Conservation (phyloP, 2,113 vertebrate species). For the Blennius ocellaris region DNA sequence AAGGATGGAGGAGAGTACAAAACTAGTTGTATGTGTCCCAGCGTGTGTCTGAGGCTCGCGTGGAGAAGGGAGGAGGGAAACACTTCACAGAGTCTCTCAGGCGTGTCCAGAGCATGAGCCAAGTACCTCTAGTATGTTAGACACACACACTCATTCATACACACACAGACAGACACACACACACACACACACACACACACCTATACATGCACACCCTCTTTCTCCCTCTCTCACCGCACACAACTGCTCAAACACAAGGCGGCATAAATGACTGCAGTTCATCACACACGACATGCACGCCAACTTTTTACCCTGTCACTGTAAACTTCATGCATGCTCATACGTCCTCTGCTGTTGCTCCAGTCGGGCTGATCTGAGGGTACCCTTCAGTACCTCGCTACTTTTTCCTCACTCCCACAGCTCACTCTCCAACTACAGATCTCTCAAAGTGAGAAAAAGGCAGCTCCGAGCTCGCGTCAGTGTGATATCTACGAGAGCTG, state of each 20-base stretch:
- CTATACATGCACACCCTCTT: constrained; percentile 34
- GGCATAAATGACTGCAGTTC: constrained; percentile 10
- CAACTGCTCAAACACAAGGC: constrained; percentile 2
- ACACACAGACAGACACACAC: constrained; percentile 17
- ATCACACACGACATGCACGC: constrained; percentile 16
- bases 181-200: constrained; percentile 41
- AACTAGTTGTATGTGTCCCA: constrained; percentile 71
- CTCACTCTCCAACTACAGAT: constrained; percentile 21
- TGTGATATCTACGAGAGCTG: constrained; percentile 27
- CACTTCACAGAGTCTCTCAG: constrained; percentile 72
- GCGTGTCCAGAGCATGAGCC: constrained; percentile 76
- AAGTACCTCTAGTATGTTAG: constrained; percentile 57
- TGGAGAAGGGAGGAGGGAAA: constrained; percentile 62
- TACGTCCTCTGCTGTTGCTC: background rate
- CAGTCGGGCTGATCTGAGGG: background rate
- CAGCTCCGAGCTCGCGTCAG: constrained; percentile 1
- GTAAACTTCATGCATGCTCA: constrained; percentile 43
- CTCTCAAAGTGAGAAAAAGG: constrained; percentile 17
- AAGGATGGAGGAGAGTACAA: constrained; percentile 58
- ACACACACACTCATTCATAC: constrained; percentile 10
- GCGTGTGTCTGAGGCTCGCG: constrained; percentile 72
- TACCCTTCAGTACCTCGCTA: background rate
- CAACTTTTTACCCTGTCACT: constrained; percentile 51
- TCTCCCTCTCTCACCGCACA: background rate
- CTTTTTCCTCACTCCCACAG: background rate